Base-by-base conservation (phyloP, 2,888 invertebrate species). In the Anthrax anthrax region DNA sequence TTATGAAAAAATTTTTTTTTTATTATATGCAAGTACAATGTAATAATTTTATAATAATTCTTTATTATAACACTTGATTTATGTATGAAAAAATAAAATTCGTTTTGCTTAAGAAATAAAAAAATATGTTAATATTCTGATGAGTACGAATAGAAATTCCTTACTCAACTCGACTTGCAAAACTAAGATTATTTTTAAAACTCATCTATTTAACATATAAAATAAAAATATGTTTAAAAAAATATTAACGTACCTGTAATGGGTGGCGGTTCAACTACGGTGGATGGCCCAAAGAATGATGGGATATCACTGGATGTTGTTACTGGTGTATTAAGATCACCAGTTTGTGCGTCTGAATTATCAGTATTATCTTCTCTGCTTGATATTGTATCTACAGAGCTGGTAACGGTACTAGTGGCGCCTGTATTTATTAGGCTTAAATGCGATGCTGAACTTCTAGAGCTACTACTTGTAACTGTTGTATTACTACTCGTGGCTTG, bases 171-270 rank as follows among this genome's bases (percentile, higher is more conserved):
- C n/a, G n/a, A n/a, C n/a, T n/a, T n/a, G n/a, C n/a, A n/a, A n/a
- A n/a, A n/a, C n/a, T n/a, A n/a, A n/a, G n/a, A n/a, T n/a, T n/a
- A n/a, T n/a, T n/a, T n/a, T n/a, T n/a, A n/a, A n/a, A n/a, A n/a
- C n/a, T n/a, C n/a, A n/a, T n/a, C n/a, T n/a, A n/a, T n/a, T n/a
- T n/a, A n/a, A n/a, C n/a, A n/a, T n/a, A n/a, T n/a, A n/a, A n/a
- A n/a, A n/a, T n/a, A n/a, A n/a, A n/a, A n/a, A n/a, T n/a, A n/a
- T n/a, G n/a, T n/a, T n/a, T n/a, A n/a, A n/a, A n/a, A n/a, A n/a
- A n/a, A n/a, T n/a, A n/a, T n/a, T n/a, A n/a, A n/a, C n/a, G n/a
- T 78, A 92, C 91, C 91, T 79, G 91, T 87, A 65, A 92, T 91
- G 56, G 86, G 87, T 57, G 91, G 91, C 50, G 91, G 88, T 63